Evolutionary conservation across 2,797 vertebrate genomes (phyloP).

Genomic region (Etheostoma perlongum): DNA sequence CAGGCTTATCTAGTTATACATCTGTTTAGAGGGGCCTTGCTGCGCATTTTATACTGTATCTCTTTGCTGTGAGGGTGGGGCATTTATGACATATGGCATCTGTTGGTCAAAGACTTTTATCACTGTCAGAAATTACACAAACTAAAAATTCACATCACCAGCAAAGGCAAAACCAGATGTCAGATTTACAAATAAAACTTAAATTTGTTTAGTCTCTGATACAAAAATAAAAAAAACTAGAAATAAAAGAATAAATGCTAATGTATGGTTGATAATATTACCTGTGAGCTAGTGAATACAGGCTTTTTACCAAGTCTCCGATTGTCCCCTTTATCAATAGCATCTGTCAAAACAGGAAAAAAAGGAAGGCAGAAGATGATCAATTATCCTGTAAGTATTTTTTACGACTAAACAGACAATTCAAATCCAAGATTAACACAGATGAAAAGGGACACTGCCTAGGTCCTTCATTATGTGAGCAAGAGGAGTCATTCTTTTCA

Average conservation of each 20-base stretch:
- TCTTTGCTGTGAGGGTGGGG: constrained; percentile 37
- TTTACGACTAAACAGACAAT: constrained; percentile 12
- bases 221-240: background rate
- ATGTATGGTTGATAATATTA: constrained; percentile 69
- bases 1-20: constrained; percentile 46
- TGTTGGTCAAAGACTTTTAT: constrained; percentile 35
- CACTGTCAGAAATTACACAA: constrained; percentile 36
- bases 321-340: constrained; percentile 95
- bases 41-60: constrained; percentile 42
- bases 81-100: constrained; percentile 49
- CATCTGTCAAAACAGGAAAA: constrained; percentile 83
- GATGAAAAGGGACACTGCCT: constrained; percentile 2
- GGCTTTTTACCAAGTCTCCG: constrained; percentile 93
- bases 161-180: background rate
- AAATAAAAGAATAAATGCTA: constrained; percentile 9
- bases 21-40: constrained; percentile 42
- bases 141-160: constrained; percentile 24
- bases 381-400: background rate
- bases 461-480: constrained; percentile 18
- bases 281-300: constrained; percentile 94
- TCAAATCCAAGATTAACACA: constrained; percentile 17
- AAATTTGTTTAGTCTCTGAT: background rate
- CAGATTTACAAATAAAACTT: constrained; percentile 4
- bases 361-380: constrained; percentile 27
- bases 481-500: constrained; percentile 34